Base-by-base conservation (phyloP, 2,113 vertebrate species). In the Passer montanus region DNA sequence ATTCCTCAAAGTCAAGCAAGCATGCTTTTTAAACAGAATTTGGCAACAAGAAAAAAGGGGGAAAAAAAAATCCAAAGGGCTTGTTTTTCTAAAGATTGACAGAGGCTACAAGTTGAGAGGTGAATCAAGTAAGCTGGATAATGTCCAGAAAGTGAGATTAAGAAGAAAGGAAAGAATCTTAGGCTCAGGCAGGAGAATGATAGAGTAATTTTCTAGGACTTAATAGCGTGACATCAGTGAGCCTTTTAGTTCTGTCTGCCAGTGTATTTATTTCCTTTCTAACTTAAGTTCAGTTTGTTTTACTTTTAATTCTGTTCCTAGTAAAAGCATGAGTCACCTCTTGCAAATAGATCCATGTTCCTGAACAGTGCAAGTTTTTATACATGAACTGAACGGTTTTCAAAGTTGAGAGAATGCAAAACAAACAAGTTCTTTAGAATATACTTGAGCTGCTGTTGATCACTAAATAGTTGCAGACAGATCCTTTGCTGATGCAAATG, bases 1-100 rank as follows among this genome's bases (percentile, higher is more conserved):
- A 96, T 97, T 97, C 97, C 97, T 95, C 85, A 69, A 94, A 82
- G 69, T 80, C 79, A 84, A 52, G 95, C 95, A 95, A 96, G 88
- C 89, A 77, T 53, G 58, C 93, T 80, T 96, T 94, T 93, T 92
- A 96, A 82, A 93, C 50, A n/a, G 84, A 90, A 73, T 59, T 77
- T 93, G 84, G 90, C 94, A 96, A 97, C 90, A 73, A 93, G 93
- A 90, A 95, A 74, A 94, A 79, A 89, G 82, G 39, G 11, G 8
- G n/a, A n/a, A 39, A 80, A 87, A 87, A 59, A 87, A 94, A 63
- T 30, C 64, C 39, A 84, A 80, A 94, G 86, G 87, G 62, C 89
- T 83, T 75, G 64, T 94, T 83, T 94, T 81, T 87, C 78, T 93
- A 41, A 85, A 95, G 92, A 77, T 96, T n/a, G 83, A 95, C 88